Evolutionary conservation across 2,797 vertebrate genomes (phyloP).

Genomic region (Sardinella longiceps): DNA sequence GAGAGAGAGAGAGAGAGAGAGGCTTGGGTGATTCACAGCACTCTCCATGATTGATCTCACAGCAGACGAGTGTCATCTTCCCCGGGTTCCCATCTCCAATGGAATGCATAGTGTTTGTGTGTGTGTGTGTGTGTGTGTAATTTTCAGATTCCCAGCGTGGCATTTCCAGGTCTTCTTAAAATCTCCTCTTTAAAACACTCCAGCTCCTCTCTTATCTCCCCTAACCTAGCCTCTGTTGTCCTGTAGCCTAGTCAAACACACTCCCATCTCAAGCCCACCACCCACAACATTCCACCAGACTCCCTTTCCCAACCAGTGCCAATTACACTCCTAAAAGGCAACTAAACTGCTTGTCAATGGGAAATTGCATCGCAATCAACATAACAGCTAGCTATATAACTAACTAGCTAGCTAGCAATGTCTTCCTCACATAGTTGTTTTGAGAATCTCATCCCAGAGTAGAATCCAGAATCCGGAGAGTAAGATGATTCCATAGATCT

Average conservation of each 20-base stretch:
- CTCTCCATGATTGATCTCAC: constrained; percentile 46
- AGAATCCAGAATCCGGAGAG: too few species aligned
- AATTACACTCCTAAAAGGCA: not conserved
- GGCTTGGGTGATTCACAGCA: constrained; percentile 37
- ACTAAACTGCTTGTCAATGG: too few species aligned
- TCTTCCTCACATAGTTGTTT: too few species aligned
- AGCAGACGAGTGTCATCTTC: constrained; percentile 28
- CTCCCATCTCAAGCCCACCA: not conserved
- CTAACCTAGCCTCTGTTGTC: not conserved
- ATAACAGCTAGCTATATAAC: too few species aligned
- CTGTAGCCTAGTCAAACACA: not conserved
- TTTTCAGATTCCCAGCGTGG: not conserved
- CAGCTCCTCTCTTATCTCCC: not conserved
- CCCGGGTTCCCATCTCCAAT: not conserved
- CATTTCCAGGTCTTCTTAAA: not conserved
- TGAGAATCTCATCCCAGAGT: too few species aligned
- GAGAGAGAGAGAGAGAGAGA: constrained; percentile 27
- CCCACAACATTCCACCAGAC: not conserved
- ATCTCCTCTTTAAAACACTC: not conserved
- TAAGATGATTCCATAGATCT: too few species aligned
- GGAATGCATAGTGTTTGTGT: constrained; percentile 30
- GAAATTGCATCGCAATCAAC: too few species aligned
- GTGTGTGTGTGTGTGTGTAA: constrained; percentile 25
- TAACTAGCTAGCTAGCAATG: too few species aligned
- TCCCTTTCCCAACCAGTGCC: not conserved